Evolutionary conservation across 2,888 invertebrate genomes (phyloP).

Genomic region (Timema cristinae): DNA sequence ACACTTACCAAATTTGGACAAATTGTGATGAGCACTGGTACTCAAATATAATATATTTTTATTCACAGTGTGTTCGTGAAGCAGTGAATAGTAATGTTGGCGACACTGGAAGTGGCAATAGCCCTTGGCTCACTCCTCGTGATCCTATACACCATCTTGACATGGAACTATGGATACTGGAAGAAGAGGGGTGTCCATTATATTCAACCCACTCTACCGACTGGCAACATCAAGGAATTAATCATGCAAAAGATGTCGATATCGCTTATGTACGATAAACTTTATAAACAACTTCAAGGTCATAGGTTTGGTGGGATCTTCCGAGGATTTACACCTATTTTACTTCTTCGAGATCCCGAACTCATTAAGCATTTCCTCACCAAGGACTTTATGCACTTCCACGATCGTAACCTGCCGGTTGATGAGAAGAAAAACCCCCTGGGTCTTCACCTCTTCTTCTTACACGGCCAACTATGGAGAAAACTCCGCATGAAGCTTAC

Average conservation of each 20-base stretch:
- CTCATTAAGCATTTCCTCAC: constrained; percentile 16
- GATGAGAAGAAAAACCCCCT: constrained; percentile 43
- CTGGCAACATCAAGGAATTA: constrained; percentile 25
- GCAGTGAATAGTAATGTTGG: no score
- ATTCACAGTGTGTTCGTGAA: no score
- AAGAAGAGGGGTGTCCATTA: constrained; percentile 22
- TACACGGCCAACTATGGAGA: constrained; percentile 53
- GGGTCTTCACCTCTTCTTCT: constrained; percentile 43
- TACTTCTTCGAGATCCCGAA: constrained; percentile 15
- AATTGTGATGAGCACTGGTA: no score
- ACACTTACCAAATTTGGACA: no score
- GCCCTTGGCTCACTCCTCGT: no score
- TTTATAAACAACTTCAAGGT: constrained; percentile 16
- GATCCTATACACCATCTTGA: background rate
- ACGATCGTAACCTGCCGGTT: constrained; percentile 19
- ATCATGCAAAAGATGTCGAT: constrained; percentile 14
- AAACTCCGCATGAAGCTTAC: constrained; percentile 49
- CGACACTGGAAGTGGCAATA: no score
- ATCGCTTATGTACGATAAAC: constrained; percentile 12
- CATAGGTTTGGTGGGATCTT: constrained; percentile 13
- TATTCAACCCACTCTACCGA: constrained; percentile 20
- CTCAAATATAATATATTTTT: no score
- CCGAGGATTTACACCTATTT: constrained; percentile 31
- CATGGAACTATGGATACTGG: constrained; percentile 25
- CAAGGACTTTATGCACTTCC: constrained; percentile 24